phyloP scores from a whole-genome alignment of 2,797 vertebrate genomes.

The Poecilia wingei region DNA sequence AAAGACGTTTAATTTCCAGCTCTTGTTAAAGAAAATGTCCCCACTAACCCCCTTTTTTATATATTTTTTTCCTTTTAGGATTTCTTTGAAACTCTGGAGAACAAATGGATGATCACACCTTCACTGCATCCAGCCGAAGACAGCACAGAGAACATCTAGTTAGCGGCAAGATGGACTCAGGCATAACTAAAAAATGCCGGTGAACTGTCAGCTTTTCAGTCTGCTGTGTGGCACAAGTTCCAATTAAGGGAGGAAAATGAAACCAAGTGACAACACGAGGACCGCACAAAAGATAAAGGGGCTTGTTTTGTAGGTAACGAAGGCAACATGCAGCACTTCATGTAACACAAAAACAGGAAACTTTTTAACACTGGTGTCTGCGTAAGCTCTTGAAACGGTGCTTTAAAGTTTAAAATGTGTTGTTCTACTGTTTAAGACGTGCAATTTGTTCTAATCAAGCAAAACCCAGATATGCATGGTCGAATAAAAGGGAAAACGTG shows the following conservation, averaged over 20 bases:
- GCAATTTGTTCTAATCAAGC: not conserved
- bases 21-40: constrained; percentile 1
- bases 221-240: constrained; percentile 55
- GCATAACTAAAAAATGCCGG: constrained; percentile 39
- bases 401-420: not conserved
- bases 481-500: not conserved
- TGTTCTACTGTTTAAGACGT: not conserved
- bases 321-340: constrained; percentile 25
- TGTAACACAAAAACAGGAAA: constrained; percentile 1
- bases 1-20: constrained; percentile 2
- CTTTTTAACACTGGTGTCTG: not conserved
- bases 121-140: constrained; percentile 29
- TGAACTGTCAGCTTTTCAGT: constrained; percentile 51
- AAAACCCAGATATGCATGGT: not conserved
- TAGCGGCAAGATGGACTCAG: constrained; percentile 50
- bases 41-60: not conserved
- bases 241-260: constrained; percentile 59
- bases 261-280: constrained; percentile 56
- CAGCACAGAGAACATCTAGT: constrained; percentile 29
- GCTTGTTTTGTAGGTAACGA: constrained; percentile 34
- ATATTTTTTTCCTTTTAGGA: not conserved
- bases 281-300: constrained; percentile 18
- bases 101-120: constrained; percentile 44
- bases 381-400: not conserved
- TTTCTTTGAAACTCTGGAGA: constrained; percentile 24